A percentile compares a stretch with the other conserved stretches of the same genome.
Evolutionary conservation across 37 sponge, comb jelly and placozoan genomes (phyloP).

Genomic region (Agelas oroides): DNA sequence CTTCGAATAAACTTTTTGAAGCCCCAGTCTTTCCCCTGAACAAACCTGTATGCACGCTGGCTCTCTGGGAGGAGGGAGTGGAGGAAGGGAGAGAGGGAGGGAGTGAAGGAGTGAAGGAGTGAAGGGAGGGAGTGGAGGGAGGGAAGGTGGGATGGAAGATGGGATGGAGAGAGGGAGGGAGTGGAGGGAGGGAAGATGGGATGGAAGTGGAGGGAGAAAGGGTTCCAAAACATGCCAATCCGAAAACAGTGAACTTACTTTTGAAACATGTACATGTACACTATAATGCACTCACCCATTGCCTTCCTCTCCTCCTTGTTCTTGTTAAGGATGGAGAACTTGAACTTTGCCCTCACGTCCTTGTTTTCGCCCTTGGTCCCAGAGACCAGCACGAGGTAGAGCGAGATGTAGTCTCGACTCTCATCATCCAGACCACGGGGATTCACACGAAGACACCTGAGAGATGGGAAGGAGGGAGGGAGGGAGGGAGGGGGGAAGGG

Average conservation of each 20-base stretch:
- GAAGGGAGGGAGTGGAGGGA: slow-evolving; percentile 1
- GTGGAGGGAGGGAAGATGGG: too few relatives aligned
- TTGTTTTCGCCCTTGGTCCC: slow-evolving; percentile 84
- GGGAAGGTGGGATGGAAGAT: too few relatives aligned
- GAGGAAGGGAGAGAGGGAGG: background rate
- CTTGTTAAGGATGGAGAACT: slow-evolving; percentile 96
- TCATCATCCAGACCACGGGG: slow-evolving; percentile 98
- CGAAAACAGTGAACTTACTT: too few relatives aligned
- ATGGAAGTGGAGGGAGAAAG: too few relatives aligned
- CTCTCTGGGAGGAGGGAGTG: slow-evolving; percentile 71
- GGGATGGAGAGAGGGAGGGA: too few relatives aligned
- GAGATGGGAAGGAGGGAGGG: background rate
- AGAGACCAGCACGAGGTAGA: slow-evolving; percentile 92
- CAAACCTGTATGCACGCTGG: slow-evolving; percentile 97
- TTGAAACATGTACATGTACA: too few relatives aligned
- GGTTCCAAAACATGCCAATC: too few relatives aligned
- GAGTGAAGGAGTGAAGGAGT: too few relatives aligned
- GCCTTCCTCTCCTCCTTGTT: slow-evolving; percentile 97
- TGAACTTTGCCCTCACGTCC: slow-evolving; percentile 93
- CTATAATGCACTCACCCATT: slow-evolving; percentile 84
- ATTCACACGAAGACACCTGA: slow-evolving; percentile 97
- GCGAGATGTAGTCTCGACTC: slow-evolving; percentile 95
- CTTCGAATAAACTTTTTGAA: slow-evolving; percentile 99
- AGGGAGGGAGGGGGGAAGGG: background rate
- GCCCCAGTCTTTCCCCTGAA: slow-evolving; percentile 99